Percentiles rank a stretch among this genome's conserved stretches.
phyloP scores from a whole-genome alignment of 1,140 invertebrate species.

The Procambarus virginalis region DNA sequence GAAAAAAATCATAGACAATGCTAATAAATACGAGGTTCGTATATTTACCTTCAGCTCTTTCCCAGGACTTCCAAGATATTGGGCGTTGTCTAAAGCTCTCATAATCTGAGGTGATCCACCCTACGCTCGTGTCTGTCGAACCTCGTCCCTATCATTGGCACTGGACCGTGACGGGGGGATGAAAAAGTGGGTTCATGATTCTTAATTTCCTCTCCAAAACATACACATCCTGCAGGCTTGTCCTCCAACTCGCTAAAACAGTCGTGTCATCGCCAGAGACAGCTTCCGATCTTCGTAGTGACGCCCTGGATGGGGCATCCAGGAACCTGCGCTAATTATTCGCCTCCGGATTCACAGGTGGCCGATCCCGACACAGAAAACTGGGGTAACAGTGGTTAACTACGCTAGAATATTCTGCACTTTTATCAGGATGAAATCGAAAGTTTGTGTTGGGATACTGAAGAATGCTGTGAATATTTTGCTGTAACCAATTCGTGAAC shows the following conservation, averaged over 20 bases:
- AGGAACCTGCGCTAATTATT: neutral
- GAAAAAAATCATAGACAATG: neutral
- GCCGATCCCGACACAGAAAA: neutral
- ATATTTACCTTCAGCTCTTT: neutral
- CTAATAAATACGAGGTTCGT: neutral
- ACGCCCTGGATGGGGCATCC: neutral
- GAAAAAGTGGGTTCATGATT: neutral
- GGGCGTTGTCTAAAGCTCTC: neutral
- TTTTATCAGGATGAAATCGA: no score
- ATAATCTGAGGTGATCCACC: constrained; percentile 1
- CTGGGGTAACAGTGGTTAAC: neutral
- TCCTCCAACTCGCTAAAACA: neutral
- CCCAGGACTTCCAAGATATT: neutral
- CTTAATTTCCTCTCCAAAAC: neutral
- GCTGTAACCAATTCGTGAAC: no score
- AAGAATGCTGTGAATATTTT: no score
- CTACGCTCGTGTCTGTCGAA: neutral
- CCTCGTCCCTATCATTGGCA: neutral
- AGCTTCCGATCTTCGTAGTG: neutral
- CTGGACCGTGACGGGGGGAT: neutral
- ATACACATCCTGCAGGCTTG: neutral
- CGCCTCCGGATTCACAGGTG: neutral
- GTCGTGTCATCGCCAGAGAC: neutral
- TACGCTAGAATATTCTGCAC: neutral
- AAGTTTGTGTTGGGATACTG: no score